A percentile compares a stretch with the other conserved stretches of the same genome.
Evolutionary conservation across 2,113 vertebrate genomes (phyloP).

Genomic region (Psophia crepitans): DNA sequence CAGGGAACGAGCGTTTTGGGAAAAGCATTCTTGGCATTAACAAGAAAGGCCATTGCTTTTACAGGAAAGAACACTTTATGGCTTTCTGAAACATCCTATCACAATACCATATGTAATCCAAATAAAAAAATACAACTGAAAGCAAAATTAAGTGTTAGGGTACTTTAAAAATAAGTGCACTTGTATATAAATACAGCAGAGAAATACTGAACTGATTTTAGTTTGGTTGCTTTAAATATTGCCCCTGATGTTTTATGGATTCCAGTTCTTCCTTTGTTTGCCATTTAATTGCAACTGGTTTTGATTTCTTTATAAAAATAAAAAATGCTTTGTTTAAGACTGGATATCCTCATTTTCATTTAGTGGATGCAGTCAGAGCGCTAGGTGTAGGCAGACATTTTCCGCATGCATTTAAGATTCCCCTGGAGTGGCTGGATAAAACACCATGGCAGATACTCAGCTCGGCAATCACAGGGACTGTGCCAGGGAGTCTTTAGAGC

Average conservation of each 20-base stretch:
- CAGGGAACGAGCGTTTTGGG: constrained; percentile 67
- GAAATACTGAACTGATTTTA: constrained; percentile 59
- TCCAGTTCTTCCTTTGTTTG: constrained; percentile 63
- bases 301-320: constrained; percentile 49
- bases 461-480: not conserved
- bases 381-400: constrained; percentile 38
- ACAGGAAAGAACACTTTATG: constrained; percentile 62
- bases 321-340: constrained; percentile 37
- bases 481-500: not conserved
- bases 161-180: constrained; percentile 41
- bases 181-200: constrained; percentile 58
- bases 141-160: constrained; percentile 61
- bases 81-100: constrained; percentile 69
- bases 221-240: constrained; percentile 45
- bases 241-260: constrained; percentile 58
- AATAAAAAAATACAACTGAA: constrained; percentile 63
- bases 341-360: constrained; percentile 27
- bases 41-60: constrained; percentile 74
- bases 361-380: not conserved
- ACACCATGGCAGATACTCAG: not conserved
- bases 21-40: constrained; percentile 68
- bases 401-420: not conserved
- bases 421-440: constrained; percentile 36
- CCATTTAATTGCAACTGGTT: constrained; percentile 57
- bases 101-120: constrained; percentile 67